phyloP scores from a whole-genome alignment of 2,797 vertebrate genomes.

The Urosaurus nigricauda region DNA sequence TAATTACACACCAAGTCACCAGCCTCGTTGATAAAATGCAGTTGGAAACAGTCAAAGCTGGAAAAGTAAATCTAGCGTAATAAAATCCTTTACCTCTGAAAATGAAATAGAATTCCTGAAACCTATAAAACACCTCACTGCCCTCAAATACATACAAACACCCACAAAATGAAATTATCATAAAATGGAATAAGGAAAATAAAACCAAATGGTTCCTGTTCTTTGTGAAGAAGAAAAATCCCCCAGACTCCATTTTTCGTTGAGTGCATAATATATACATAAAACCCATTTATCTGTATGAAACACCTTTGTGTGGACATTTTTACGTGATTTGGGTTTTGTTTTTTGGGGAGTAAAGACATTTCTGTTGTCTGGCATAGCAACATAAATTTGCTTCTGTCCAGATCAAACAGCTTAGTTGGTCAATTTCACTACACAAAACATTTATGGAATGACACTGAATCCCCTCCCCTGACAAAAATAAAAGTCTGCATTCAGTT shows the following conservation, averaged over 20 bases:
- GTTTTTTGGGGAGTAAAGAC: neutral
- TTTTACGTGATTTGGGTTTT: neutral
- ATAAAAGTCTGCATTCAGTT: neutral
- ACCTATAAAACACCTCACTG: neutral
- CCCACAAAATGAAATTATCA: neutral
- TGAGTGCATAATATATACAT: neutral
- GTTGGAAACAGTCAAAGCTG: neutral
- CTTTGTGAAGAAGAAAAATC: rapidly evolving
- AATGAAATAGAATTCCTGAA: constrained; percentile 10
- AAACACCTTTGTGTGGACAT: neutral
- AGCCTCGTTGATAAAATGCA: constrained; percentile 4
- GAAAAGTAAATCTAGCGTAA: neutral
- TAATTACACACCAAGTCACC: neutral
- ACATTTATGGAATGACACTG: neutral
- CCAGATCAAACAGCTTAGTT: neutral
- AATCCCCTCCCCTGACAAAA: neutral
- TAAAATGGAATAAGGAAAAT: neutral
- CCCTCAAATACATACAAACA: neutral
- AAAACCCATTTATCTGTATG: neutral
- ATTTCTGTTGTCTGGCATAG: neutral
- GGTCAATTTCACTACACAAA: neutral
- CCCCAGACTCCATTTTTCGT: neutral
- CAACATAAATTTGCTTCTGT: neutral
- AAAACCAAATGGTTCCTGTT: neutral
- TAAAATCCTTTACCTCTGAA: constrained; percentile 16